These are phyloP conservation scores for Poicephalus meyeri DNA, from an alignment of 2,113 vertebrate genomes.

Conservation along the genomic window DNA sequence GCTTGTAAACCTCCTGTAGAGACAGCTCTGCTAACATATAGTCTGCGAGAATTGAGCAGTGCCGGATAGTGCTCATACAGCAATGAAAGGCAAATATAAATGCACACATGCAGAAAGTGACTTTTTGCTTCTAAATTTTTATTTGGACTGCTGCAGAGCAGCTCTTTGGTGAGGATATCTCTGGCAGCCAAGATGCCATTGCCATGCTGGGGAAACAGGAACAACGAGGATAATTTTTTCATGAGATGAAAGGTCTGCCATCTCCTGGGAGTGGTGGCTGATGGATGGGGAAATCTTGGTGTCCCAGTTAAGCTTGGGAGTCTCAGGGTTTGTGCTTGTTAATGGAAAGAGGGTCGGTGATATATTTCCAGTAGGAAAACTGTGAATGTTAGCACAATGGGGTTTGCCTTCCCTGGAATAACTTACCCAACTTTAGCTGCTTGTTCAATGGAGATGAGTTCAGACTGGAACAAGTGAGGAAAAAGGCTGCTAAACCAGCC, in stretches of 20 bases:
- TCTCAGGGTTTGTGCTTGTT: background rate
- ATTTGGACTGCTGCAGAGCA: background rate
- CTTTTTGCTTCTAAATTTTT: background rate
- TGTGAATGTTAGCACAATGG: rapidly evolving
- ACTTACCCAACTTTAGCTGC: background rate
- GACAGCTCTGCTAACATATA: background rate
- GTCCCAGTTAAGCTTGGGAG: background rate
- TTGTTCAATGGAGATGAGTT: rapidly evolving
- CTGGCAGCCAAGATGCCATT: background rate
- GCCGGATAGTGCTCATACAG: background rate
- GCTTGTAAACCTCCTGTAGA: background rate
- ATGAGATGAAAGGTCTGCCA: rapidly evolving
- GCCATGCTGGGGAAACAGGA: background rate
- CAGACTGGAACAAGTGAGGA: background rate
- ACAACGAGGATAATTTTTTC: background rate
- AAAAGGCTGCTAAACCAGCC: background rate
- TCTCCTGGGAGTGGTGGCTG: background rate
- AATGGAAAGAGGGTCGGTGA: background rate
- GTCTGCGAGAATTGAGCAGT: background rate
- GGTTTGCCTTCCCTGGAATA: background rate
- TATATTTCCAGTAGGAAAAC: background rate
- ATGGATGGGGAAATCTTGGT: background rate
- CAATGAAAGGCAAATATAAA: background rate
- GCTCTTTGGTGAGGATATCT: background rate
- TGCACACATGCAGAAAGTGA: background rate